These are phyloP conservation scores for Porphyrio hochstetteri DNA, from an alignment of 2,113 vertebrate species.

Conservation along the genomic window DNA sequence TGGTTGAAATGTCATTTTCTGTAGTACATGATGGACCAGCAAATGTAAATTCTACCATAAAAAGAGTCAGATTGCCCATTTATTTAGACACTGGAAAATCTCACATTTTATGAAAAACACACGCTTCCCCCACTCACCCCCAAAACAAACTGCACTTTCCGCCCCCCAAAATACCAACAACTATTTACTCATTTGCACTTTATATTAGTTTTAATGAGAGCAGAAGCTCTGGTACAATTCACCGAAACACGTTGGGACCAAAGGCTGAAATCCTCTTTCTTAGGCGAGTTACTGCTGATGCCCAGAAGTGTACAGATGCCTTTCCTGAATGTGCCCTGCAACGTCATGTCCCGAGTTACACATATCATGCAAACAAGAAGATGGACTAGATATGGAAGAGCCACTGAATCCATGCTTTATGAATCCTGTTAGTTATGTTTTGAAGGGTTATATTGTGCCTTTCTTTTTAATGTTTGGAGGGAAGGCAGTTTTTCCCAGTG, in stretches of 20 bases:
- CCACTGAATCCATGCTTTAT: background rate
- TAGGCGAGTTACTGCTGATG: background rate
- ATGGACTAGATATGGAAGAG: background rate
- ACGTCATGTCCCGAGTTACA: background rate
- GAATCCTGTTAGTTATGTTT: background rate
- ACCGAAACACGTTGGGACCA: background rate
- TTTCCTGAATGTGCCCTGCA: background rate
- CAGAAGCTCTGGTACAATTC: background rate
- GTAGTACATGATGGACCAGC: background rate
- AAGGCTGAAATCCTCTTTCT: background rate
- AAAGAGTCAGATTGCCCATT: background rate
- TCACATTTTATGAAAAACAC: background rate
- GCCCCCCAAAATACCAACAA: background rate
- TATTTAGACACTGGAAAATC: background rate
- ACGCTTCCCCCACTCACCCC: too few relatives aligned
- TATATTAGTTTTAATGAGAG: background rate
- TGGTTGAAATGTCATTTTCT: background rate
- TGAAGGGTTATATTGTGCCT: background rate
- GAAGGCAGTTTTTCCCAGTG: background rate
- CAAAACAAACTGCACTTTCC: background rate
- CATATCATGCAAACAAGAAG: fast-evolving
- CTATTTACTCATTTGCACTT: background rate
- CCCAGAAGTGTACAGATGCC: background rate
- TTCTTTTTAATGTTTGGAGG: background rate
- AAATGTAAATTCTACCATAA: background rate